Evolutionary conservation across 2,797 vertebrate genomes (phyloP), one percentile per base, ranked within the genome.

Genomic region (Clarias pachynema): DNA sequence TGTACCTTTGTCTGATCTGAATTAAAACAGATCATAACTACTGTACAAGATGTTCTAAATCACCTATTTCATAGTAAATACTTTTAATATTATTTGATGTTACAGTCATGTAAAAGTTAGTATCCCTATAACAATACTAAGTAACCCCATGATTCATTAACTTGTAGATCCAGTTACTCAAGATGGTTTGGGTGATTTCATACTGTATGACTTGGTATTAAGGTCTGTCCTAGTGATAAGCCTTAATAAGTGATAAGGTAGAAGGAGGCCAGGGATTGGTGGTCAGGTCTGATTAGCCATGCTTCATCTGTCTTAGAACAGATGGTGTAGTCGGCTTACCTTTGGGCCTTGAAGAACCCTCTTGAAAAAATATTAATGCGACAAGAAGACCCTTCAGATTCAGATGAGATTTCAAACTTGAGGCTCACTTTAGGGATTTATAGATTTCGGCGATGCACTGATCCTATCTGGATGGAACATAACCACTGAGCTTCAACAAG

Each of bases 311-410:
- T 82, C 89, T 86, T 83, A 89, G 88, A 94, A 90, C 95, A 96
- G 94, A 95, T 95, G 95, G 95, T 90, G 88, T 90, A 90, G 89
- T 84, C 88, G 90, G 93, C 93, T 95, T 95, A 95, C 88, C 91
- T 89, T 89, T 44, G 18, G 62, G 86, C 90, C 62, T 83, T 53
- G 70, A 77, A 72, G 37, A 89, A 87, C 89, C 86, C 16, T 74
- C 79, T n/a, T 22, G 9, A 26, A 31, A 53, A 60, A 40, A 40
- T 5, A 5, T 59, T 18, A 0, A 31, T n/a, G 40, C 18, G 37
- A 44, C 62, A 14, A 16, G 18, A 63, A 63, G 24, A 31, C 77
- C n/a, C 15, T 10, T 69, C 4, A 37, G 56, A 1, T 59, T 63
- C 59, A 72, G 85, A 87, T 89, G 53, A 84, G 81, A 44, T 82